Percentiles rank a stretch among this genome's conserved stretches.
phyloP scores from a whole-genome alignment of 2,797 vertebrate genomes.

The Leptatherina wallacei region DNA sequence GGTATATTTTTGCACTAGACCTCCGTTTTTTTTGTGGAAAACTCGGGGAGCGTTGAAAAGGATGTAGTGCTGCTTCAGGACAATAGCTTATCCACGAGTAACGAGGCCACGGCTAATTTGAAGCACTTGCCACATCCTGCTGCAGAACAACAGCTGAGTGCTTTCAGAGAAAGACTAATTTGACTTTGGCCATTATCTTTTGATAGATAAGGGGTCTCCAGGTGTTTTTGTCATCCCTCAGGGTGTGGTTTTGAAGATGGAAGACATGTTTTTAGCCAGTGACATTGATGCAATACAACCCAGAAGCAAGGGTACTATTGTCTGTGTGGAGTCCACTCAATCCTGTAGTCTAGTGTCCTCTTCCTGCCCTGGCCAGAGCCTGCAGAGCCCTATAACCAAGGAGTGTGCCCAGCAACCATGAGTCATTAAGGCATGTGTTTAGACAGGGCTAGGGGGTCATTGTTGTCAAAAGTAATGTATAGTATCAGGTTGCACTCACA shows the following conservation, averaged over 20 bases:
- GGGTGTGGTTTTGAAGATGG: slow-evolving; percentile 82
- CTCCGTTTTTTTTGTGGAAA: slow-evolving; percentile 48
- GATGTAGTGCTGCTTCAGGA: slow-evolving; percentile 65
- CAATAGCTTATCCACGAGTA: slow-evolving; percentile 78
- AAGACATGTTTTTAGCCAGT: slow-evolving; percentile 85
- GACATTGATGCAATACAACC: slow-evolving; percentile 85
- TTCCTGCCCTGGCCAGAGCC: slow-evolving; percentile 63
- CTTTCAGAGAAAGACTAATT: slow-evolving; percentile 80
- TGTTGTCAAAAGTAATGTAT: slow-evolving; percentile 55
- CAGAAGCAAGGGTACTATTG: slow-evolving; percentile 82
- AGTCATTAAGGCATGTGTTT: slow-evolving; percentile 73
- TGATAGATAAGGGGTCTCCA: slow-evolving; percentile 84
- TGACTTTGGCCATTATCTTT: slow-evolving; percentile 85
- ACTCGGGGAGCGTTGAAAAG: slow-evolving; percentile 42
- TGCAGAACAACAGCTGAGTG: slow-evolving; percentile 75
- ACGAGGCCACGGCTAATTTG: slow-evolving; percentile 79
- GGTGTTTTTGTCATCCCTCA: slow-evolving; percentile 75
- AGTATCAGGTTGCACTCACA: slow-evolving; percentile 57
- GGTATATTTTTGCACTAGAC: slow-evolving; percentile 59
- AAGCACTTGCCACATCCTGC: slow-evolving; percentile 78
- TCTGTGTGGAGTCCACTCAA: slow-evolving; percentile 77
- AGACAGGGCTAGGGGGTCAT: slow-evolving; percentile 69
- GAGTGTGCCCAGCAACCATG: slow-evolving; percentile 64
- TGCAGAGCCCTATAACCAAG: slow-evolving; percentile 67
- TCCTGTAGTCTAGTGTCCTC: slow-evolving; percentile 66